Conservation (phyloP, 2,113 vertebrate genomes). For the Chlorodrepanis virens region DNA sequence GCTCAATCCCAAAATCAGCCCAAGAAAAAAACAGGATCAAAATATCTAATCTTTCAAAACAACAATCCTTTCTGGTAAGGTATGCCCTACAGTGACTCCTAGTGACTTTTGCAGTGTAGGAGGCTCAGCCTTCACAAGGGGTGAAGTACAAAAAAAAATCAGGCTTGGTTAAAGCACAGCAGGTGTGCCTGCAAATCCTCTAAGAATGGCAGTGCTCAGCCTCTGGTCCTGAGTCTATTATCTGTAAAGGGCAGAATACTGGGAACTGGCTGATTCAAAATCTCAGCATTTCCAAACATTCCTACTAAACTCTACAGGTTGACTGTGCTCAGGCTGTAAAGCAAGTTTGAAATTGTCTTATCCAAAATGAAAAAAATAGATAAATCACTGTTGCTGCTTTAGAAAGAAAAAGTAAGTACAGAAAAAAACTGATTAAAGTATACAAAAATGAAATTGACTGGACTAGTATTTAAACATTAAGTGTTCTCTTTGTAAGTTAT, state of each 20-base stretch:
- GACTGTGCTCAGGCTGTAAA: neutral
- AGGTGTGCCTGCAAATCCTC: rapidly evolving
- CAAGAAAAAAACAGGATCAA: neutral
- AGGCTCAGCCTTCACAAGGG: neutral
- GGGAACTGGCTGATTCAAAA: neutral
- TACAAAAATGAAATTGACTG: neutral
- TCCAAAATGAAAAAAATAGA: neutral
- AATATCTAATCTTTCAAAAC: neutral
- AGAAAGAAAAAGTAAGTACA: neutral
- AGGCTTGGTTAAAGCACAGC: neutral
- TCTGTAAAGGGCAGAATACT: neutral
- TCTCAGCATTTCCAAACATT: neutral
- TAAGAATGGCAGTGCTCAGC: neutral
- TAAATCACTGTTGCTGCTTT: neutral
- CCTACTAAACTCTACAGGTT: neutral
- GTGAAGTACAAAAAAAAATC: neutral
- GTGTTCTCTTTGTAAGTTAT: neutral
- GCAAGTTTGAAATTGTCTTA: neutral
- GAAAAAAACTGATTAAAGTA: neutral
- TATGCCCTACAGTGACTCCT: neutral
- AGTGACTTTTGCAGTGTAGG: neutral
- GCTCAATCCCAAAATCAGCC: neutral
- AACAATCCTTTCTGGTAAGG: neutral
- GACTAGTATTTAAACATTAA: neutral
- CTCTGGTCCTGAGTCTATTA: neutral